Base-by-base conservation (phyloP, 35 echinoderm and acorn worm genomes). In the Strongylocentrotus purpuratus region DNA sequence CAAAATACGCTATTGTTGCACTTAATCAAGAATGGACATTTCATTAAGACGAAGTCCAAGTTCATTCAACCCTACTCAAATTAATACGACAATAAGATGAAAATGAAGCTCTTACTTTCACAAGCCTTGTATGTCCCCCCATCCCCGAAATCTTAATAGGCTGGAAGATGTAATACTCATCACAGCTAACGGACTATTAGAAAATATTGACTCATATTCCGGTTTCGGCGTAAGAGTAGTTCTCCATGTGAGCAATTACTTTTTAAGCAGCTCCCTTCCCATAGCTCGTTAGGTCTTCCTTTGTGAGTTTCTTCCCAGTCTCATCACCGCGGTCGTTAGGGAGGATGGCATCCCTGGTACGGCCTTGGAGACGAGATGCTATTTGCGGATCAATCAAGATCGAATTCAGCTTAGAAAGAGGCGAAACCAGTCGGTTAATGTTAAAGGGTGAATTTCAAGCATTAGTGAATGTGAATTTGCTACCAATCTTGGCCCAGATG, bases 161-260 rank as follows among this genome's bases (percentile, higher is more conserved):
- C 20, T 78, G 7, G 25, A 28, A 1, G 20, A 28, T 78, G 65
- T 78, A n/a, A 78, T 78, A 78, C 22, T 78, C 65, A 78, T 78
- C 65, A 78, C 25, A 28, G 65, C 65, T 78, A 78, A 78, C 22
- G 65, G 65, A 78, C 65, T 78, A 78, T 78, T 78, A 78, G 65
- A 78, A 78, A 78, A 78, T n/a, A 78, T 78, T 78, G 65, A 78
- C 65, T 78, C 65, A 78, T 78, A 78, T 78, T 78, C 65, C 65
- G 7, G 65, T 78, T 78, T n/a, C 15, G 20, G 25, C 65, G 25
- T 78, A 59, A 78, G 65, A 78, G 65, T 78, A 78, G 65, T 78
- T 78, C 65, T 78, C 65, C 65, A 78, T 22, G 65, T 28, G 20
- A 78, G 65, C 65, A 28, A 78, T 78, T 78, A n/a, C 65, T 28